Base-by-base conservation (phyloP, 2,888 invertebrate genomes). In the Agriopis aurantiaria region DNA sequence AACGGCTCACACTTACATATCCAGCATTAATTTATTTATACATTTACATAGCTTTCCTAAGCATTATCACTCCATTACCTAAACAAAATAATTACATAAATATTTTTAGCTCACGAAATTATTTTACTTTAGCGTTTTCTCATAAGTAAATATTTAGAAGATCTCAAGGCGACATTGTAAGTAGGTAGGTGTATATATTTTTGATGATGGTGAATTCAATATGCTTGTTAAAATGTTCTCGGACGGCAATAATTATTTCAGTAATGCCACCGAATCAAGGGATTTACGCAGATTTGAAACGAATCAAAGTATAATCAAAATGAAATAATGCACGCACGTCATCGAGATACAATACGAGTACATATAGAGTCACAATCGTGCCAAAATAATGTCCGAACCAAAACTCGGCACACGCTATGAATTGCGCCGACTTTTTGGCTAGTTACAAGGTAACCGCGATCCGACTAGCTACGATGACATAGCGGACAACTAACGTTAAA, bases 11-110 rank as follows among this genome's bases (percentile, higher is more conserved):
- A 85, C 84, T 83, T 86, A 85, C 85, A 83, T 82, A 84, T 84
- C 85, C 88, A 88, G 88, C 86, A 88, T 89, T 88, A 85, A 87
- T 91, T 90, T 88, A 90, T 91, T 90, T 92, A 89, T 90, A 93
- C 91, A 93, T 91, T 91, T 92, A 92, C 89, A 89, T 87, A 88
- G 86, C 88, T 86, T 88, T 84, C 80, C 84, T 87, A 90, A 90
- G 90, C 88, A 85, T 83, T 85, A 87, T 89, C 86, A 88, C 85
- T 87, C 86, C 84, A 84, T 84, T 88, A 86, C 85, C 82, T 87
- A 87, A 85, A 88, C 80, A 85, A 85, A 88, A 85, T 85, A 86
- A 86, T 85, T 87, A 88, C 86, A 88, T 85, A 84, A 81, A 83
- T 82, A n/a, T 72, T 58, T 84, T 84, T 79, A 87, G 85, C 84